Percentiles rank a stretch among this genome's conserved stretches.
phyloP scores from a whole-genome alignment of 2,888 invertebrate species.

The Disparrhopalites patrizii region DNA sequence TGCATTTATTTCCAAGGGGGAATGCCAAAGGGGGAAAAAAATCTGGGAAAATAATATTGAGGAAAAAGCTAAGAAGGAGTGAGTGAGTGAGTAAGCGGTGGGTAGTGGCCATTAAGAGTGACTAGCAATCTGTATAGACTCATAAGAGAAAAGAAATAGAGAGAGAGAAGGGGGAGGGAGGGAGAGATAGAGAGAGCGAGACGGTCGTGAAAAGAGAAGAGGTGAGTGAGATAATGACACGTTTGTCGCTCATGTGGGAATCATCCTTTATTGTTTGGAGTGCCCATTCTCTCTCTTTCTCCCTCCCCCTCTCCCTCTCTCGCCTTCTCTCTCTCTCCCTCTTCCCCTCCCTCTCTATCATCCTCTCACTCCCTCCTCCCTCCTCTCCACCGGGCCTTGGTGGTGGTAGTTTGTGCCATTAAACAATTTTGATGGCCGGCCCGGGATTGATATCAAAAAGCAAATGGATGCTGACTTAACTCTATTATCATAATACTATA shows the following conservation, averaged over 20 bases:
- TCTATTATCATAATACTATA: slow-evolving; percentile 4
- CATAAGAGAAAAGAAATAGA: no score
- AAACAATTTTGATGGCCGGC: slow-evolving; percentile 32
- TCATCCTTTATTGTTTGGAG: slow-evolving; percentile 23
- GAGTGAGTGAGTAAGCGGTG: slow-evolving; percentile 17
- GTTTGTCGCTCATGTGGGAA: slow-evolving; percentile 28
- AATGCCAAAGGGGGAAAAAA: no score
- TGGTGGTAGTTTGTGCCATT: slow-evolving; percentile 28
- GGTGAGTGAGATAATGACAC: slow-evolving; percentile 35
- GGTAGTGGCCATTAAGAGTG: slow-evolving; percentile 14
- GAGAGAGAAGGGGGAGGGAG: no score
- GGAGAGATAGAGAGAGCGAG: slow-evolving; percentile 33
- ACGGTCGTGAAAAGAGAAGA: no score
- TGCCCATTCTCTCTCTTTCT: slow-evolving; percentile 24
- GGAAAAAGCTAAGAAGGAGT: no score
- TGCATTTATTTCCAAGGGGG: no score
- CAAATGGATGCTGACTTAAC: slow-evolving; percentile 12
- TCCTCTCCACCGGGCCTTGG: slow-evolving; percentile 20
- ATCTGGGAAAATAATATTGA: no score
- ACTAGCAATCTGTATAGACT: slow-evolving; percentile 7
- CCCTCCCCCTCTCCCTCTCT: no score
- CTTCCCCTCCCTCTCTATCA: no score
- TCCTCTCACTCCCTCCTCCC: no score
- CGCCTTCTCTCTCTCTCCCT: no score
- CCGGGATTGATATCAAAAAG: slow-evolving; percentile 31